Base-by-base conservation (phyloP, 2,113 vertebrate species). In the Tetraodon nigroviridis region DNA sequence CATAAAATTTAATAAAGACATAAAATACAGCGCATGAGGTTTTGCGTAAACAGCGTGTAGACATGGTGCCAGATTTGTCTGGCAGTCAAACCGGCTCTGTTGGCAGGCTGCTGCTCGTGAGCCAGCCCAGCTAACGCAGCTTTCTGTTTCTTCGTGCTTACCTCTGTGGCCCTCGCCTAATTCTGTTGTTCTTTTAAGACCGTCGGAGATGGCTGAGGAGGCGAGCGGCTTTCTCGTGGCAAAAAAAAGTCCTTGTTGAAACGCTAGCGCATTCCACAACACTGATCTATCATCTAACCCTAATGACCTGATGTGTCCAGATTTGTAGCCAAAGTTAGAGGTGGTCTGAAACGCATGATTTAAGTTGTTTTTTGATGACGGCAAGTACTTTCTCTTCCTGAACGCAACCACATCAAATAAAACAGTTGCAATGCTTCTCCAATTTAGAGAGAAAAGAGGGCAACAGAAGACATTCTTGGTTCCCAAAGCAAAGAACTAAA, bases 191-290 rank as follows among this genome's bases (percentile, higher is more conserved):
- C 49, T 44, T 68, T 64, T 63, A 44, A 4, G 27, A 71, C 45
- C n/a, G 51, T 49, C n/a, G 18, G 19, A 47, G 56, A 55, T 41
- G 45, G 37, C 17, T 45, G 48, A 54, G 53, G 15, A 18, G 47
- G 49, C 19, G 44, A 47, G 64, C 8, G 27, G 48, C 14, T 51
- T 48, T 67, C 60, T 5, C 22, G 54, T 19, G 16, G 14, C 5
- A 58, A 80, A 84, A 84, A 81, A 71, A 51, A 20, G 19, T 20
- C 42, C 49, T 61, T 85, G 63, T 67, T 57, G 5, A 20, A 55
- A 57, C 68, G 15, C 32, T 20, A 72, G 53, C 52, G 37, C 21
- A 41, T 19, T 14, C 51, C n/a, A 51, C 7, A 37, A 8, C 32
- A 8, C 2, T n/a, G 46, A 70, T 64, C 24, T 64, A 58, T 69